Evolutionary conservation across 2,797 vertebrate genomes (phyloP), one percentile per base, ranked within the genome.

Genomic region (Pogoniulus pusillus): DNA sequence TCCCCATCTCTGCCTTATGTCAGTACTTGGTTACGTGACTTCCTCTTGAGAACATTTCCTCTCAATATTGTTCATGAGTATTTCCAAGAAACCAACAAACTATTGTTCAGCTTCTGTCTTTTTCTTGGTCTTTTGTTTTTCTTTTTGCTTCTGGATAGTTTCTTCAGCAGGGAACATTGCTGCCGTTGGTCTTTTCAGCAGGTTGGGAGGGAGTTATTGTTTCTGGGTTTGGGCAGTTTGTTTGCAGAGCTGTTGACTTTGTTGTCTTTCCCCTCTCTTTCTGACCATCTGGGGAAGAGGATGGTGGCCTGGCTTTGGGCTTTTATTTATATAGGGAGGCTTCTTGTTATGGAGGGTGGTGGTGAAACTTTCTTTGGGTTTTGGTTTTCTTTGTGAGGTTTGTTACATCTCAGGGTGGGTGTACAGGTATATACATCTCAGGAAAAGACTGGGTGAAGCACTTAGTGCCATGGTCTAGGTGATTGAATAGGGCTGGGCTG

Each of bases 21-120:
- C 70, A 78, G 16, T 49, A 1, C 41, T 59, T 47, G 18, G 66
- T 32, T 72, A 63, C 2, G 1, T 83, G 82, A 75, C 55, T 91
- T 87, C 37, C 70, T 26, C 45, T 92, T 65, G 62, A 92, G 80
- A 87, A 89, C 65, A 29, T 75, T 84, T 85, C 64, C 57, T 90
- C 49, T 77, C 64, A 73, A 70, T 82, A 18, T 29, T 91, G 78
- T 75, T 79, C 53, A 55, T 51, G 77, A 87, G 76, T 87, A 69
- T 81, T 93, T 90, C 80, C 62, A 94, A 95, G 89, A 95, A 95
- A 89, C 55, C 70, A 93, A 74, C 45, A 74, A 87, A 91, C 62
- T 77, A 43, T 85, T 91, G 87, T 83, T 89, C 89, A 65, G 29
- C 12, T 79, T 91, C 60, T 93, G 65, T 43, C 68, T 60, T 51